phyloP scores from a whole-genome alignment of 2,888 invertebrate species.

The Papilio gigon region DNA sequence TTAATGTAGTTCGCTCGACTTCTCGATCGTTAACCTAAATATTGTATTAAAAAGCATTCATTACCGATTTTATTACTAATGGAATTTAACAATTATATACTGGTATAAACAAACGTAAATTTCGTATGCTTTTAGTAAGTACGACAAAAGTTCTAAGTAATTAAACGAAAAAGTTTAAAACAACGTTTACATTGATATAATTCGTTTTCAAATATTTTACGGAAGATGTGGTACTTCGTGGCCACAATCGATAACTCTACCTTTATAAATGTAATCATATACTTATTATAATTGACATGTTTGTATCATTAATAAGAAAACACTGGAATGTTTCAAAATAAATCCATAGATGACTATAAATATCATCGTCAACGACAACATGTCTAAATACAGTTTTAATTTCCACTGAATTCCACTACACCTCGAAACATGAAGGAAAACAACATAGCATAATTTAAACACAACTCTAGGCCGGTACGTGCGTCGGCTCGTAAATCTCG shows the following conservation, averaged over 20 bases:
- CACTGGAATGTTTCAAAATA: too few species aligned
- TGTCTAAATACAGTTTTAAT: too few species aligned
- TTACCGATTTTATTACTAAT: constrained; percentile 44
- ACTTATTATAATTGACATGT: too few species aligned
- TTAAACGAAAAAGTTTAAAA: not conserved
- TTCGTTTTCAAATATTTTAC: too few species aligned
- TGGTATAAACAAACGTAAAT: not conserved
- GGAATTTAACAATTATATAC: constrained; percentile 41
- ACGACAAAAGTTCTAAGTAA: not conserved
- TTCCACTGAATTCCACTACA: too few species aligned
- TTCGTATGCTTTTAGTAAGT: not conserved
- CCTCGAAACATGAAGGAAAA: constrained; percentile 15
- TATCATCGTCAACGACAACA: too few species aligned
- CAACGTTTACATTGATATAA: too few species aligned
- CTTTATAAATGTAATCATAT: too few species aligned
- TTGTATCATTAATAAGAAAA: too few species aligned
- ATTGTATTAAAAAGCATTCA: constrained; percentile 41
- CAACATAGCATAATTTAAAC: constrained; percentile 68
- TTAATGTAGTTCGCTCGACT: constrained; percentile 71
- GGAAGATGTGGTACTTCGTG: too few species aligned
- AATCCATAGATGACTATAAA: too few species aligned
- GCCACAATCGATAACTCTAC: too few species aligned
- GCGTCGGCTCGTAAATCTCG: constrained; percentile 80
- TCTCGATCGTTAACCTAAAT: constrained; percentile 70
- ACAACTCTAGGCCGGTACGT: constrained; percentile 75